phyloP scores from a whole-genome alignment of 2,888 invertebrate species.

The Diaperis boleti region DNA sequence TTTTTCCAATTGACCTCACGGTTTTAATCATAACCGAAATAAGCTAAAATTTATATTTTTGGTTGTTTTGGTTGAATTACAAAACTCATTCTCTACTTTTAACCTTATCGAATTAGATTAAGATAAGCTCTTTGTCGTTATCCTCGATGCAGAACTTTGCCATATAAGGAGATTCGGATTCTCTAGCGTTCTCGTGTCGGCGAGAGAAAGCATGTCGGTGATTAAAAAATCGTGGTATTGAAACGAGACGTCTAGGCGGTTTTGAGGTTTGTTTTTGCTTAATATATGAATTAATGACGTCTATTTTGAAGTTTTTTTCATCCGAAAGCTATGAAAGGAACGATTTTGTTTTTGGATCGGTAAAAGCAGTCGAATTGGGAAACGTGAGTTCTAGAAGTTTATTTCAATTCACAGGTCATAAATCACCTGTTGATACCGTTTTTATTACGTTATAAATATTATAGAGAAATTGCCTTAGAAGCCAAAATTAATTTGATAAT shows the following conservation, averaged over 20 bases:
- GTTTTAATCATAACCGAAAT: too few relatives aligned
- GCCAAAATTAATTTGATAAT: too few relatives aligned
- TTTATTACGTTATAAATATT: too few relatives aligned
- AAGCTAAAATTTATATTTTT: too few relatives aligned
- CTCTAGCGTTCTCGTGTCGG: constrained; percentile 28
- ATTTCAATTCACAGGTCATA: too few relatives aligned
- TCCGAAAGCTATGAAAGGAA: not conserved
- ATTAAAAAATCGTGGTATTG: constrained; percentile 19
- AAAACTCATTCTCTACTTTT: not conserved
- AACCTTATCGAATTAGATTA: constrained; percentile 31
- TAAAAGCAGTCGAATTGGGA: not conserved
- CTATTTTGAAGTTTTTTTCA: not conserved
- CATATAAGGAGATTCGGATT: constrained; percentile 41
- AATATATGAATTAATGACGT: not conserved
- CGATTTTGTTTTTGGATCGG: not conserved
- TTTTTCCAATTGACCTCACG: too few relatives aligned
- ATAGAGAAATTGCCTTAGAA: too few relatives aligned
- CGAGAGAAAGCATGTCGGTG: constrained; percentile 36
- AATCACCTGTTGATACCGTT: too few relatives aligned
- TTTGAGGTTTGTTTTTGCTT: constrained; percentile 16
- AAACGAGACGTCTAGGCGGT: constrained; percentile 23
- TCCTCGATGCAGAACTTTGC: constrained; percentile 31
- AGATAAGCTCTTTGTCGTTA: constrained; percentile 12
- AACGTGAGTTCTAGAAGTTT: not conserved
- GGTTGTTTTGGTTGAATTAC: not conserved